Conservation (phyloP, 2,888 invertebrate species). For the Magallana nippona region DNA sequence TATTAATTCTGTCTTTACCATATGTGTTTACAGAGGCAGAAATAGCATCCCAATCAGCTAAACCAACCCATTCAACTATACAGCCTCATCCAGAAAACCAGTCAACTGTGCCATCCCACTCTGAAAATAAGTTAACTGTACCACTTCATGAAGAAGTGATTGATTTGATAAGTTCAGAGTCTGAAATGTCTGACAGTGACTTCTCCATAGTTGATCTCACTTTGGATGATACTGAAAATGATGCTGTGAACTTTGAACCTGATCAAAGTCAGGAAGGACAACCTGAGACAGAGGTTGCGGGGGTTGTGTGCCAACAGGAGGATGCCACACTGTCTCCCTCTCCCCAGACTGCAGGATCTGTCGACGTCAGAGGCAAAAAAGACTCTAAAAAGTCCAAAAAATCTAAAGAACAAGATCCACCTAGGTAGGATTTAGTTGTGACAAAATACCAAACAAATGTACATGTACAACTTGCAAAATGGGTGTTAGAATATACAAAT, state of each 20-base stretch:
- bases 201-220: constrained; percentile 18
- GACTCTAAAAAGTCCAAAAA: neutral
- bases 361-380: neutral
- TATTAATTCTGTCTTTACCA: no score
- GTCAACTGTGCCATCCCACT: no score
- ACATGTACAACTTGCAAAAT: no score
- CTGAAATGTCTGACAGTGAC: constrained; percentile 15
- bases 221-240: constrained; percentile 7
- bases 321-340: no score
- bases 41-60: no score
- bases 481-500: no score
- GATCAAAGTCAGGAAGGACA: neutral
- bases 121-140: no score
- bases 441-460: no score
- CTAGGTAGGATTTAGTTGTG: neutral
- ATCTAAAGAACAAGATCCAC: neutral
- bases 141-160: neutral
- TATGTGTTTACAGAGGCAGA: no score
- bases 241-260: constrained; percentile 23
- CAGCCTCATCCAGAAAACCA: neutral
- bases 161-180: neutral
- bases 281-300: neutral
- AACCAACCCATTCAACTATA: neutral
- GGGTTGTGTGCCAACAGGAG: neutral
- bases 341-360: neutral